phyloP scores from a whole-genome alignment of 2,888 invertebrate genomes.

The Trissolcus japonicus region DNA sequence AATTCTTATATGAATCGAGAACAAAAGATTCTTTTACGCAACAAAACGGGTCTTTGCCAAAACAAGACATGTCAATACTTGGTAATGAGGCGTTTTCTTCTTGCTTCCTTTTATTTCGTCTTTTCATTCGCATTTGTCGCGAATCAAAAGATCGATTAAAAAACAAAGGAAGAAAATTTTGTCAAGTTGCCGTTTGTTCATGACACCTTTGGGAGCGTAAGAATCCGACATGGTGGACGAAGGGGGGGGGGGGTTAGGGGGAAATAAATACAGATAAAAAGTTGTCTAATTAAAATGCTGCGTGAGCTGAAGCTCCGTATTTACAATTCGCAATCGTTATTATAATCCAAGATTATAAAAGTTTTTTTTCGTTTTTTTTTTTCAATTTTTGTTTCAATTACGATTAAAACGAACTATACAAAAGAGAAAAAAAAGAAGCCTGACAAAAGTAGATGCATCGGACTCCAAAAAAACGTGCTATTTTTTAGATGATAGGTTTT shows the following conservation, averaged over 20 bases:
- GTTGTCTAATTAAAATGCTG: constrained; percentile 17
- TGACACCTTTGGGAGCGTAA: constrained; percentile 11
- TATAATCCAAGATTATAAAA: not conserved
- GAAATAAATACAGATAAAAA: constrained; percentile 33
- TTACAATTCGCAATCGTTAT: constrained; percentile 20
- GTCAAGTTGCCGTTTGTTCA: constrained; percentile 15
- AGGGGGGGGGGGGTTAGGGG: too few relatives aligned
- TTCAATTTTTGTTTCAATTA: constrained; percentile 2
- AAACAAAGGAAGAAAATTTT: not conserved
- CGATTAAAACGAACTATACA: not conserved
- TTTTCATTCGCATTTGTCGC: not conserved
- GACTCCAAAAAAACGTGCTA: not conserved
- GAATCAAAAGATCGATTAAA: not conserved
- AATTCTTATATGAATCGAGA: constrained; percentile 1
- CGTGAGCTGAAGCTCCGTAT: constrained; percentile 1
- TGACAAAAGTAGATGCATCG: not conserved
- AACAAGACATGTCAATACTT: not conserved
- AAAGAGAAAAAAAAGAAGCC: not conserved
- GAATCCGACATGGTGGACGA: not conserved
- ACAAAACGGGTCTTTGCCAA: not conserved
- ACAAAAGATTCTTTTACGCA: constrained; percentile 1
- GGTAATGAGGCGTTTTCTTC: not conserved
- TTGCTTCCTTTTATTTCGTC: not conserved
- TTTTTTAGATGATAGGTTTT: not conserved
- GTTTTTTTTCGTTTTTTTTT: constrained; percentile 2